Conservation (phyloP, 2,113 vertebrate genomes). For the Etheostoma spectabile region DNA sequence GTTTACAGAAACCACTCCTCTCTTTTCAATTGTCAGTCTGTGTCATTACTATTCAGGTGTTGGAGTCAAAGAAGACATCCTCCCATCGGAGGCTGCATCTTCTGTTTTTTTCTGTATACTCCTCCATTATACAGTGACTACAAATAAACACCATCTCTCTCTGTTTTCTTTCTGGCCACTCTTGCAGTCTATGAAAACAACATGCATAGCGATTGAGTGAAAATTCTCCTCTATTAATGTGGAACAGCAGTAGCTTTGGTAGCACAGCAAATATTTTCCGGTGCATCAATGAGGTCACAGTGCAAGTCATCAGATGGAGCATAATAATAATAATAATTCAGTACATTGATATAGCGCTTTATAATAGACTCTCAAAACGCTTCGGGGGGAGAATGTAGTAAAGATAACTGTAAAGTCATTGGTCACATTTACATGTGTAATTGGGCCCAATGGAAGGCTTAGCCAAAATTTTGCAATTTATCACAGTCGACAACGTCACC, state of each 20-base stretch:
- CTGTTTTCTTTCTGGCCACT: slow-evolving; percentile 49
- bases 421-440: not conserved
- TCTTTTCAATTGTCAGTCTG: slow-evolving; percentile 51
- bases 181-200: slow-evolving; percentile 44
- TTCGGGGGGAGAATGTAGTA: too few relatives aligned
- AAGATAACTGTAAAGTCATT: not conserved
- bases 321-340: too few relatives aligned
- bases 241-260: slow-evolving; percentile 3
- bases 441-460: too few relatives aligned
- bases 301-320: slow-evolving; percentile 6
- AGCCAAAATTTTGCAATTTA: too few relatives aligned
- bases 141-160: slow-evolving; percentile 35
- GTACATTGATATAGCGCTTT: too few relatives aligned
- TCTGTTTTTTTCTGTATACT: slow-evolving; percentile 32
- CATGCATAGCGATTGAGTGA: slow-evolving; percentile 36
- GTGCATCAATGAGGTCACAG: slow-evolving; percentile 18
- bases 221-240: slow-evolving; percentile 47
- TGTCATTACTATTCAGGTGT: slow-evolving; percentile 69
- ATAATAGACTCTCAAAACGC: too few relatives aligned
- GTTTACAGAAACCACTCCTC: slow-evolving; percentile 55
- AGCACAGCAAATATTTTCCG: slow-evolving; percentile 25
- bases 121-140: slow-evolving; percentile 56
- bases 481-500: too few relatives aligned
- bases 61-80: slow-evolving; percentile 57
- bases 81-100: slow-evolving; percentile 47